Evolutionary conservation across 2,888 invertebrate species (phyloP), one percentile per base, ranked within the genome.

Genomic region (Galerucella nymphaeae): DNA sequence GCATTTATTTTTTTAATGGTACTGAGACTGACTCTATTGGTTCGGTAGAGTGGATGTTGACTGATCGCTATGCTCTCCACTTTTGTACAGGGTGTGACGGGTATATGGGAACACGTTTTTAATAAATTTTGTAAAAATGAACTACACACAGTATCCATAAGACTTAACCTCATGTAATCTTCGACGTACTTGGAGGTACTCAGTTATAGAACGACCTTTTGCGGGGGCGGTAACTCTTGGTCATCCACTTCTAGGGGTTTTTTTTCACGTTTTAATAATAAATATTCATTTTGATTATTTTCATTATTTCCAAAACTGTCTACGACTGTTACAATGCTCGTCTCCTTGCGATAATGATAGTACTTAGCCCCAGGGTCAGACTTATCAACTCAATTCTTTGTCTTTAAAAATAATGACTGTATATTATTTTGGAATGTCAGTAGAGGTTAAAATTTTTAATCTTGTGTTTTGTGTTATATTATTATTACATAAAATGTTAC

Each of bases 341-440:
- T 50, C 16, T 50, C 50, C 50, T 50, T 50, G 50, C 16, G n/a
- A 13, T 50, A 10, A 16, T 59, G 57, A 62, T 69, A 42, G 38
- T 18, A 57, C 57, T 42, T 67, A 68, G 68, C 68, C 62, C 41
- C 18, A 38, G 69, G 69, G 69, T 69, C 69, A 69, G 4, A 20
- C 53, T 69, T 69, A 69, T 69, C 69, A 69, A 11, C 53, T 53
- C 53, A 55, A 16, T n/a, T 62, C 61, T 69, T 69, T 69, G 62
- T 69, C 62, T 69, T 69, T 69, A 41, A 61, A 69, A 69, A 67
- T 67, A 67, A 67, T 67, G 48, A 48, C 13, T 45, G n/a, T 67
- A 9, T 18, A 53, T 42, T 59, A 59, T 67, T 50, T 67, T 30
- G 48, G 30, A 67, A 59, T 59, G 59, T 67, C 67, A 59, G 48